Conservation (phyloP, 2,113 vertebrate species). For the Mormoops blainvillei region DNA sequence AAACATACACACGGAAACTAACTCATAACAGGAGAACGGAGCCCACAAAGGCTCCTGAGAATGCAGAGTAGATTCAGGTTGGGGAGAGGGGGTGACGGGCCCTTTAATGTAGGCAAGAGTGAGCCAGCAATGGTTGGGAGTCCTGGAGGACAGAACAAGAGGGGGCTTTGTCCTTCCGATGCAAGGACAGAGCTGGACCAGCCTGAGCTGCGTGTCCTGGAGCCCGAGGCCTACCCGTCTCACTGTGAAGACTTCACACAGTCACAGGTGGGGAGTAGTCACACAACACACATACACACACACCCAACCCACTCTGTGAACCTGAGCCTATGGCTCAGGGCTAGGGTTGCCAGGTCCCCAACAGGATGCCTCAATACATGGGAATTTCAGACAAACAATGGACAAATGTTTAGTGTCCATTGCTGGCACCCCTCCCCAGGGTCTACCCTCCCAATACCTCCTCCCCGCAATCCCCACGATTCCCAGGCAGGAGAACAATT, state of each 20-base stretch:
- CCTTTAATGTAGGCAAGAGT: neutral
- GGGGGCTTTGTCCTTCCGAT: rapidly evolving
- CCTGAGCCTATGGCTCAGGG: neutral
- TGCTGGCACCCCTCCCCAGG: neutral
- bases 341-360: neutral
- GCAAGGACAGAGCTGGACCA: neutral
- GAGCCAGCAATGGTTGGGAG: rapidly evolving
- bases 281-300: neutral
- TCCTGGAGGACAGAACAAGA: neutral
- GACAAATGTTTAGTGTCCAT: too few relatives aligned
- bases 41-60: neutral
- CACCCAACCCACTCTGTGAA: neutral
- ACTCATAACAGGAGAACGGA: neutral
- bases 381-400: neutral
- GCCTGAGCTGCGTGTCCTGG: rapidly evolving
- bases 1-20: neutral
- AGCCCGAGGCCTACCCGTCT: neutral
- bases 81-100: neutral
- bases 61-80: neutral
- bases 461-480: neutral
- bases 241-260: neutral
- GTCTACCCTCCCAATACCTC: neutral
- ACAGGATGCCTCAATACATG: neutral
- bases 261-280: rapidly evolving
- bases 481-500: neutral